phyloP scores from a whole-genome alignment of 2,797 vertebrate species.

The Setipinna tenuifilis region DNA sequence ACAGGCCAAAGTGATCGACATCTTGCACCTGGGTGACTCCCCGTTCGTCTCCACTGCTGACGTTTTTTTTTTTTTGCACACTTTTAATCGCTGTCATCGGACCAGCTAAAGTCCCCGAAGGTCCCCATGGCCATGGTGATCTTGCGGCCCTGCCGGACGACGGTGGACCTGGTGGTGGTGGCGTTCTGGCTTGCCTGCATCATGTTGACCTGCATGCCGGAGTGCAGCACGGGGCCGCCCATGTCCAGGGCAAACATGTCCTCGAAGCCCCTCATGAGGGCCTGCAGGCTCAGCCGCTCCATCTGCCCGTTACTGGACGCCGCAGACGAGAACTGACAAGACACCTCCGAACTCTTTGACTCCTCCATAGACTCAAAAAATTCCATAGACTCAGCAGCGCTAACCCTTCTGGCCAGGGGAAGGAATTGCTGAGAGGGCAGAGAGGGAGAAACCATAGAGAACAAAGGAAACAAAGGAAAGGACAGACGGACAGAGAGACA shows the following conservation, averaged over 20 bases:
- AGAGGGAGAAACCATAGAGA: slow-evolving; percentile 76
- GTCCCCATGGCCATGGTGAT: slow-evolving; percentile 87
- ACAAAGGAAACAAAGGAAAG: slow-evolving; percentile 67
- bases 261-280: slow-evolving; percentile 85
- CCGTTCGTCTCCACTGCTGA: background rate
- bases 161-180: slow-evolving; percentile 83
- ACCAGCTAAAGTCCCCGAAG: slow-evolving; percentile 82
- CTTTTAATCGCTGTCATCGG: slow-evolving; percentile 80
- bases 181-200: slow-evolving; percentile 92
- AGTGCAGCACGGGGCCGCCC: slow-evolving; percentile 82
- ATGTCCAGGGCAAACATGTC: slow-evolving; percentile 88
- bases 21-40: slow-evolving; percentile 9
- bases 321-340: slow-evolving; percentile 91
- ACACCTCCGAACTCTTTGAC: slow-evolving; percentile 91
- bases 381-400: slow-evolving; percentile 89
- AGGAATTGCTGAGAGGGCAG: slow-evolving; percentile 86
- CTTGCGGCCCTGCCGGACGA: slow-evolving; percentile 88
- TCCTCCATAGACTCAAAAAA: slow-evolving; percentile 92
- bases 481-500: slow-evolving; percentile 10
- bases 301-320: slow-evolving; percentile 86
- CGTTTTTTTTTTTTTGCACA: background rate
- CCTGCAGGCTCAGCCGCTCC: slow-evolving; percentile 85
- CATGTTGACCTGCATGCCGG: slow-evolving; percentile 91
- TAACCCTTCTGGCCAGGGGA: slow-evolving; percentile 89
- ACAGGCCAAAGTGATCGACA: slow-evolving; percentile 31